These are phyloP conservation scores for Chondrilla cf. caribensis DNA, from an alignment of 37 sponge, comb jelly and placozoan genomes.

Conservation along the genomic window DNA sequence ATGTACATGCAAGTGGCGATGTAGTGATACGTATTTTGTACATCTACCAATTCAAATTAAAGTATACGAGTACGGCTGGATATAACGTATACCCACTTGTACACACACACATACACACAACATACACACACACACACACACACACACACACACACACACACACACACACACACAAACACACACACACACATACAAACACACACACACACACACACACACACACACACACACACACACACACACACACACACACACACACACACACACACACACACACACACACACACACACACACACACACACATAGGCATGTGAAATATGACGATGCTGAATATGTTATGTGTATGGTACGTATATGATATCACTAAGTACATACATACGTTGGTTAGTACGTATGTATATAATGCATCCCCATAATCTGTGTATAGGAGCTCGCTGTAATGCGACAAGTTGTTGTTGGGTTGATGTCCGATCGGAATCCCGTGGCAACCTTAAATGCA, in stretches of 20 bases:
- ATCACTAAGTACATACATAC: not conserved
- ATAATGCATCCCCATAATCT: not conserved
- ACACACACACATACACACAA: no score
- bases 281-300: not conserved
- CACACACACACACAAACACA: no score
- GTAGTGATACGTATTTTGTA: no score
- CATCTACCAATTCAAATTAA: no score
- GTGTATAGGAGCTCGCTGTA: slow-evolving; percentile 35
- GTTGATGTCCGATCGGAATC: slow-evolving; percentile 4
- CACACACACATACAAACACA: no score
- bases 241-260: not conserved
- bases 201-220: no score
- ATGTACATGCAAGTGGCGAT: not conserved
- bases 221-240: no score
- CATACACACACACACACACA: no score
- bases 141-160: no score
- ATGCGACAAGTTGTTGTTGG: slow-evolving; percentile 42
- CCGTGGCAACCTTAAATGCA: not conserved
- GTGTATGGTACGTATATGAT: not conserved
- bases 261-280: slow-evolving; percentile 7
- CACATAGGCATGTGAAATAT: no score
- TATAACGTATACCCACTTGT: no score
- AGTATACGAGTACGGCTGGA: no score
- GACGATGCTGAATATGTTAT: not conserved
- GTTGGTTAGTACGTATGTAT: not conserved